Evolutionary conservation across 1,140 invertebrate genomes (phyloP).

Genomic region (Planococcus citri): DNA sequence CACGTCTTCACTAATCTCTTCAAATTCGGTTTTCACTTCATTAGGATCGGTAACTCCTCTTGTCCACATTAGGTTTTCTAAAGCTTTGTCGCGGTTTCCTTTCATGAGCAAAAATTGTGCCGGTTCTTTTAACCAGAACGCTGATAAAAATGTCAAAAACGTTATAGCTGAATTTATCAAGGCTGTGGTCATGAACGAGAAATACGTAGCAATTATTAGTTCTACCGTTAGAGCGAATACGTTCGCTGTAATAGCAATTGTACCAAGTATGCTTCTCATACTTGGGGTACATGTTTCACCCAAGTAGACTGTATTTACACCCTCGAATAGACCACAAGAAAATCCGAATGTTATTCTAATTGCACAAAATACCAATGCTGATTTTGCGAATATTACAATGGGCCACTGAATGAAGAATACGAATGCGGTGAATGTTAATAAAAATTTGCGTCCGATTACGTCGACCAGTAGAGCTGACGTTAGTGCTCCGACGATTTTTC

Average conservation of each 20-base stretch:
- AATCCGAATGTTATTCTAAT: conserved; percentile 39
- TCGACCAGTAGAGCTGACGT: background rate
- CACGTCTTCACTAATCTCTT: conserved; percentile 26
- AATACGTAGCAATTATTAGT: conserved; percentile 58
- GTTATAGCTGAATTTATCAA: conserved; percentile 47
- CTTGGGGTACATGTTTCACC: conserved; percentile 51
- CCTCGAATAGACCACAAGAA: conserved; percentile 57
- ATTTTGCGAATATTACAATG: background rate
- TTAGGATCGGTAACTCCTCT: conserved; percentile 31
- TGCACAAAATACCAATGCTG: background rate
- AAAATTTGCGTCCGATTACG: background rate
- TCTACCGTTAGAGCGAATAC: conserved; percentile 62
- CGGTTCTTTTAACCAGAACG: conserved; percentile 65
- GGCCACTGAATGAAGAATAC: background rate
- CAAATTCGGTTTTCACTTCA: conserved; percentile 24
- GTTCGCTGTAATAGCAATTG: conserved; percentile 65
- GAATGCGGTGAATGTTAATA: background rate
- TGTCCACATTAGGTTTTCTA: conserved; percentile 48
- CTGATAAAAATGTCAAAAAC: conserved; percentile 47
- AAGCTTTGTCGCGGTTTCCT: conserved; percentile 46
- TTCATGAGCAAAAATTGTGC: conserved; percentile 53
- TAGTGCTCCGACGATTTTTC: background rate
- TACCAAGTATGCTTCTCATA: conserved; percentile 39
- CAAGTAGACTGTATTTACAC: conserved; percentile 66
- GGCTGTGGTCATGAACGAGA: conserved; percentile 51